Base-by-base conservation (phyloP, 2,888 invertebrate species). In the Sphaerophoria taeniata region DNA sequence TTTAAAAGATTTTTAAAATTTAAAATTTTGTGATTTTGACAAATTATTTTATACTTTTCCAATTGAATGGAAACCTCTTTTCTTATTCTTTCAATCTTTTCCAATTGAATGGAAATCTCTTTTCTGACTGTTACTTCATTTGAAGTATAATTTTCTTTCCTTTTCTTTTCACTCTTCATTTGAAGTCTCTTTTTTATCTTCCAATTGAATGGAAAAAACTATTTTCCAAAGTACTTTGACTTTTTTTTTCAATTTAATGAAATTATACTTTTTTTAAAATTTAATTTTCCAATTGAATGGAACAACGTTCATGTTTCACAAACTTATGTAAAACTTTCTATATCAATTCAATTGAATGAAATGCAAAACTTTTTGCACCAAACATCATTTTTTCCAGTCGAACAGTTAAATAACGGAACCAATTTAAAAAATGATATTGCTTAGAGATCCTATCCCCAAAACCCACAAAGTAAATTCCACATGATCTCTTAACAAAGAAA, bases 181-280 rank as follows among this genome's bases (percentile, higher is more conserved):
- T 53, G 51, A 53, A 53, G 24, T 24, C 51, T 53, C 51, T 53
- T 53, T 53, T 53, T 53, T 3, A 6, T 53, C 24, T 24, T 53
- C 51, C 24, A 43, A 43, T 43, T 43, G 43, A 43, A 43, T 43
- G 43, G 43, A n/a, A n/a, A 43, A 43, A 43, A 24, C 51, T 53
- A 53, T 24, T 53, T 53, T 53, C 51, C 51, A 53, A 53, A 53
- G 24, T 53, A 53, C 51, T 53, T 53, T 53, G 51, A 53, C 45
- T n/a, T n/a, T 43, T 65, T 65, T 34, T 39, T 67, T 53, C 55
- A 70, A 70, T 70, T 55, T 53, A 69, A 69, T 69, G 43, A 69
- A 53, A 53, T 53, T 6, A 53, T 53, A 53, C 51, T n/a, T 65
- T 31, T 49, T 39, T 67, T 53, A 12, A 43, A 70, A 70, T 70